Conservation (phyloP, 2,113 vertebrate species). For the Nothobranchius furzeri region DNA sequence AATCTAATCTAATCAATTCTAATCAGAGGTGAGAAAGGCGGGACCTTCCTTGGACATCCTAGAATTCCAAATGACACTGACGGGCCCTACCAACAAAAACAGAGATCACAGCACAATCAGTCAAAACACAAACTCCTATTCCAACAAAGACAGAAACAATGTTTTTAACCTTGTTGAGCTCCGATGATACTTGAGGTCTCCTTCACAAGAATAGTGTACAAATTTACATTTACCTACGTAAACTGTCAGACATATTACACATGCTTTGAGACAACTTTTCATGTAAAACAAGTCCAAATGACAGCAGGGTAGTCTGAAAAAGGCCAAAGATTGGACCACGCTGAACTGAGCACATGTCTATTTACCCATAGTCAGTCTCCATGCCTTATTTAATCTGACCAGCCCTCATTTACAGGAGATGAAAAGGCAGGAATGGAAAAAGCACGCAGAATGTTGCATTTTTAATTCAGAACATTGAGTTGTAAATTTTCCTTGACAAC, state of each 20-base stretch:
- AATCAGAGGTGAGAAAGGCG: too few relatives aligned
- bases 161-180: too few relatives aligned
- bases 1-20: too few relatives aligned
- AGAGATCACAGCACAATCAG: too few relatives aligned
- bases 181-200: background rate
- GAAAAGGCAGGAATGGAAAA: constrained; percentile 38
- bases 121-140: too few relatives aligned
- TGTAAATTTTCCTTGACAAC: constrained; percentile 66
- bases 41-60: too few relatives aligned
- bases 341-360: constrained; percentile 47
- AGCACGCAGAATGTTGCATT: constrained; percentile 64
- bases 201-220: constrained; percentile 4
- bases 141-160: too few relatives aligned
- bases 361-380: constrained; percentile 59
- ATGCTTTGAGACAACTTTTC: constrained; percentile 24
- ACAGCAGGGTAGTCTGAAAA: constrained; percentile 34
- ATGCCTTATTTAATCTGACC: constrained; percentile 64
- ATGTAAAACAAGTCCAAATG: constrained; percentile 41
- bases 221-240: background rate
- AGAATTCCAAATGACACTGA: too few relatives aligned
- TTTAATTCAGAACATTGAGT: constrained; percentile 67
- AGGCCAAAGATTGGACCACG: constrained; percentile 22
- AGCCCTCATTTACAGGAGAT: constrained; percentile 61
- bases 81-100: too few relatives aligned
- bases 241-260: constrained; percentile 21